Percentiles rank a stretch among this genome's conserved stretches.
Evolutionary conservation across 2,888 invertebrate genomes (phyloP).

Genomic region (Tipula confusa): DNA sequence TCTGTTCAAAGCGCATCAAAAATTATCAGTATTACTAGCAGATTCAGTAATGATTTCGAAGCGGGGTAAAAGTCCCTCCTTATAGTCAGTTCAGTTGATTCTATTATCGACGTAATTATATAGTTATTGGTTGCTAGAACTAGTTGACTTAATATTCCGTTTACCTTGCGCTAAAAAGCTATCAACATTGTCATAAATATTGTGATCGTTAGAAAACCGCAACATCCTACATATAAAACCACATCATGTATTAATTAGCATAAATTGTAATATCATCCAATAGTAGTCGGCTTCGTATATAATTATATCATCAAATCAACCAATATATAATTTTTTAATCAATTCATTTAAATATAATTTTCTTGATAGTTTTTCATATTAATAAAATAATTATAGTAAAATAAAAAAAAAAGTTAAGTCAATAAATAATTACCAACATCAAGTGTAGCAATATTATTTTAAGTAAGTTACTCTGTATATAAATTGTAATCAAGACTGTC

Average conservation of each 20-base stretch:
- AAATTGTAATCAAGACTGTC: neutral
- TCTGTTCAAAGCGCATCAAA: too few species aligned
- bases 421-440: neutral
- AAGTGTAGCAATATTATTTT: neutral
- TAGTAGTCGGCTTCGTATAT: too few species aligned
- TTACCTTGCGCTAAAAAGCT: neutral
- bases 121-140: too few species aligned
- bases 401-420: neutral
- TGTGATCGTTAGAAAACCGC: neutral
- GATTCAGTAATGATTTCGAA: too few species aligned
- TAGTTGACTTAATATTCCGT: neutral
- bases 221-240: neutral
- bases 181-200: neutral
- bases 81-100: too few species aligned
- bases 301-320: conserved; percentile 1
- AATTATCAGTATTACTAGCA: too few species aligned
- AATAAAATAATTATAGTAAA: neutral
- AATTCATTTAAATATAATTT: neutral
- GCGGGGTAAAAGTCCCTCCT: too few species aligned
- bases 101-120: too few species aligned
- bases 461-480: neutral
- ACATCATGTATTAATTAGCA: neutral
- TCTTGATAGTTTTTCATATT: neutral
- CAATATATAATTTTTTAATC: neutral
- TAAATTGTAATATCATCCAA: neutral